Evolutionary conservation across 2,113 vertebrate species (phyloP).

Genomic region (Centrocercus urophasianus): DNA sequence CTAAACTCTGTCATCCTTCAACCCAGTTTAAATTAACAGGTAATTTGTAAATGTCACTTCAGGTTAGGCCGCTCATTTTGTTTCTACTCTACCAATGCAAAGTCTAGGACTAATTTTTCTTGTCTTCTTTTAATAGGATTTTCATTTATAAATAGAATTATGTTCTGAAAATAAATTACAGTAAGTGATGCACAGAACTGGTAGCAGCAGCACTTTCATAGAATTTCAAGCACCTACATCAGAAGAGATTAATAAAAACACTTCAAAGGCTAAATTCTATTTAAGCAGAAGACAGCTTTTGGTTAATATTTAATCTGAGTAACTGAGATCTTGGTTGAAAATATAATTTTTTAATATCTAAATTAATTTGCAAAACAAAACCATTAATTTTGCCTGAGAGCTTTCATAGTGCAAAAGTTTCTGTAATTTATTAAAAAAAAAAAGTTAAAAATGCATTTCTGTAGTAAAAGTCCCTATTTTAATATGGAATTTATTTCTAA

Average conservation of each 20-base stretch:
- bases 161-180: constrained; percentile 98
- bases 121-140: constrained; percentile 98
- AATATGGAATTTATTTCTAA: constrained; percentile 81
- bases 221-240: constrained; percentile 88
- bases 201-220: constrained; percentile 82
- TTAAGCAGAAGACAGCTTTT: constrained; percentile 87
- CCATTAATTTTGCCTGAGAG: constrained; percentile 87
- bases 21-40: constrained; percentile 99
- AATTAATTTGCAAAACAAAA: constrained; percentile 91
- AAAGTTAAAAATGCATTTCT: constrained; percentile 82
- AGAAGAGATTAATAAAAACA: constrained; percentile 90
- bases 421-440: constrained; percentile 80
- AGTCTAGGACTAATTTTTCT: constrained; percentile 95
- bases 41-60: constrained; percentile 99
- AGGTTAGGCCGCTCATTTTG: constrained; percentile 99
- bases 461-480: constrained; percentile 75
- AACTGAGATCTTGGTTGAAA: constrained; percentile 93
- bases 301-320: constrained; percentile 92
- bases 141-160: constrained; percentile 99
- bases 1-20: constrained; percentile 99
- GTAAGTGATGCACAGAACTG: constrained; percentile 91
- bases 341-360: constrained; percentile 91
- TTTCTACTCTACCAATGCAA: constrained; percentile 95
- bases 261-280: constrained; percentile 91
- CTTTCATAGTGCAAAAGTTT: constrained; percentile 85